Percentiles rank a stretch among this genome's conserved stretches.
Conservation (phyloP, 35 echinoderm and acorn worm genomes). For the Anneissia japonica region DNA sequence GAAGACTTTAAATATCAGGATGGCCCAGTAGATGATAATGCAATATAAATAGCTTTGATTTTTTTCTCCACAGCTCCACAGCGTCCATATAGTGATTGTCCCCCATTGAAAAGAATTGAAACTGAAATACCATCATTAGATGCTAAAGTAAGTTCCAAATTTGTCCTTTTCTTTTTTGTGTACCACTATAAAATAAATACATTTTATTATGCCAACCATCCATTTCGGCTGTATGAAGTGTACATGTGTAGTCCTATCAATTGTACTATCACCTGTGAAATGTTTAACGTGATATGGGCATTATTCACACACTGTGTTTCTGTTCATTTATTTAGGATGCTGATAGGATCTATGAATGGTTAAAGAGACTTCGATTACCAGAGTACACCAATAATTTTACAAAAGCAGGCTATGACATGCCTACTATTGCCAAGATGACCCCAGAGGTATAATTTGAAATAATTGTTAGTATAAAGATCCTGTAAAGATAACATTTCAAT, state of each 20-base stretch:
- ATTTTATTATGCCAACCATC: too few relatives aligned
- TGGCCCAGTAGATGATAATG: too few relatives aligned
- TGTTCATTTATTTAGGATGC: constrained; percentile 63
- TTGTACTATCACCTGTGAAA: too few relatives aligned
- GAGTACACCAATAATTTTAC: constrained; percentile 99
- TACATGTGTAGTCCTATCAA: too few relatives aligned
- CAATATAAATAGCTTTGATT: too few relatives aligned
- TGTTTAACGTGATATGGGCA: too few relatives aligned
- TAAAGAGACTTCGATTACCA: constrained; percentile 48
- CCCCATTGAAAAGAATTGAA: background rate
- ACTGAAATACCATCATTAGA: background rate
- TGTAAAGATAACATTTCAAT: too few relatives aligned
- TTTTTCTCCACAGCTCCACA: background rate
- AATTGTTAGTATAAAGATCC: background rate
- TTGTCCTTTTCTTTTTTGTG: too few relatives aligned
- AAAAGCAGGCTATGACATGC: constrained; percentile 89
- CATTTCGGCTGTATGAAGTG: too few relatives aligned
- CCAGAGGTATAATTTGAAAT: constrained; percentile 66
- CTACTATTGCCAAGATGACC: constrained; percentile 89
- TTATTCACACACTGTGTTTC: too few relatives aligned
- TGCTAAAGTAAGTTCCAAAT: background rate
- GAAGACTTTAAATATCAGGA: too few relatives aligned
- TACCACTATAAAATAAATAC: too few relatives aligned
- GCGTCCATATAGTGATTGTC: background rate
- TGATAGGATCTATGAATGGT: constrained; percentile 95